These are phyloP conservation scores for Orthosia cruda DNA, from an alignment of 2,888 invertebrate genomes.

Conservation along the genomic window DNA sequence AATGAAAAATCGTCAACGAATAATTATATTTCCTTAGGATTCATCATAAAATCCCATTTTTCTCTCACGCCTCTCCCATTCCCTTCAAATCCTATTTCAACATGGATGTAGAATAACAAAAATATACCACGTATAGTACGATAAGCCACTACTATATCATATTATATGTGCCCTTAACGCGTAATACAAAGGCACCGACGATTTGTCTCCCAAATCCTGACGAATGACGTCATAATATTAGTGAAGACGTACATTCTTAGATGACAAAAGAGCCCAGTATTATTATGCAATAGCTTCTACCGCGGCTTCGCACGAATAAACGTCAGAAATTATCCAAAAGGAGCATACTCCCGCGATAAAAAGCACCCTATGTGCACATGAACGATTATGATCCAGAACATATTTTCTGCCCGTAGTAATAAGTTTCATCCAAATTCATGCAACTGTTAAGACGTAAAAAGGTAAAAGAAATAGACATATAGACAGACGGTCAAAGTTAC, in stretches of 20 bases:
- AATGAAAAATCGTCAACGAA: background rate
- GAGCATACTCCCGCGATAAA: no score
- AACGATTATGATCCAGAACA: no score
- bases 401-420: no score
- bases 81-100: conserved; percentile 25
- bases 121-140: conserved; percentile 39
- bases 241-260: conserved; percentile 23
- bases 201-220: conserved; percentile 62
- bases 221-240: conserved; percentile 42
- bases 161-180: conserved; percentile 34
- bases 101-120: conserved; percentile 37
- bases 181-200: conserved; percentile 39
- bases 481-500: no score
- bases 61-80: background rate
- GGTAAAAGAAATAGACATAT: no score
- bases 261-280: background rate
- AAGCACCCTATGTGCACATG: no score
- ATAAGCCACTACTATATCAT: conserved; percentile 47
- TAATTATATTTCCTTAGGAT: background rate
- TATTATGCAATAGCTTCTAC: background rate
- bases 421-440: no score
- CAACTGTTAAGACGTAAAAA: no score
- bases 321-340: no score
- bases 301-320: no score
- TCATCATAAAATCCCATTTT: conserved; percentile 12